Evolutionary conservation across 2,888 invertebrate genomes (phyloP).

Genomic region (Dynastes maya): DNA sequence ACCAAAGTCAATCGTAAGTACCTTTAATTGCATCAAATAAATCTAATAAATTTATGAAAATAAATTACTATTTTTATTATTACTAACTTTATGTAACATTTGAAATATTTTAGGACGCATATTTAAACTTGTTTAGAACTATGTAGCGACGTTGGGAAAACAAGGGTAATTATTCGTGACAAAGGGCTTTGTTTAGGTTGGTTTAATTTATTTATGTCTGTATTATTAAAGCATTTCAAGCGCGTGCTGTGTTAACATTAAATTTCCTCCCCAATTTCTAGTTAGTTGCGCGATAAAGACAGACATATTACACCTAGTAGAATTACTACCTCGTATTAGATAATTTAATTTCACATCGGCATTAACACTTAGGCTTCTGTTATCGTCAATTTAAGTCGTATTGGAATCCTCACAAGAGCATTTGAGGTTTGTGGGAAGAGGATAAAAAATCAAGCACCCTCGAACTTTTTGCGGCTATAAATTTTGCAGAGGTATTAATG

Average conservation of each 20-base stretch:
- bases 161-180: conserved; percentile 11
- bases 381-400: too few relatives aligned
- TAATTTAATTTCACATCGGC: neutral
- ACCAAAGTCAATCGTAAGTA: conserved; percentile 65
- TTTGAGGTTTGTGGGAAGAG: too few relatives aligned
- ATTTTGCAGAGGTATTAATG: neutral
- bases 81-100: neutral
- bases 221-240: conserved; percentile 8
- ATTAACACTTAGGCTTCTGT: neutral
- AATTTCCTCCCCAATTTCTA: neutral
- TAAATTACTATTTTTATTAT: too few relatives aligned
- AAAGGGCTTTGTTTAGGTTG: conserved; percentile 13
- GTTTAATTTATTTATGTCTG: conserved; percentile 14
- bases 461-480: neutral
- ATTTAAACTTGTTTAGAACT: too few relatives aligned
- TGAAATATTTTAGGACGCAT: too few relatives aligned
- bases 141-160: neutral
- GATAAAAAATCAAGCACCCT: too few relatives aligned
- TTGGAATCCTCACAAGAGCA: too few relatives aligned
- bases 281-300: neutral
- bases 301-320: neutral
- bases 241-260: neutral
- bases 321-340: neutral
- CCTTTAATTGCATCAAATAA: neutral
- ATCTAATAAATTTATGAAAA: too few relatives aligned